These are phyloP conservation scores for Ancistrus triradiatus DNA, from an alignment of 2,113 vertebrate species.

Conservation along the genomic window DNA sequence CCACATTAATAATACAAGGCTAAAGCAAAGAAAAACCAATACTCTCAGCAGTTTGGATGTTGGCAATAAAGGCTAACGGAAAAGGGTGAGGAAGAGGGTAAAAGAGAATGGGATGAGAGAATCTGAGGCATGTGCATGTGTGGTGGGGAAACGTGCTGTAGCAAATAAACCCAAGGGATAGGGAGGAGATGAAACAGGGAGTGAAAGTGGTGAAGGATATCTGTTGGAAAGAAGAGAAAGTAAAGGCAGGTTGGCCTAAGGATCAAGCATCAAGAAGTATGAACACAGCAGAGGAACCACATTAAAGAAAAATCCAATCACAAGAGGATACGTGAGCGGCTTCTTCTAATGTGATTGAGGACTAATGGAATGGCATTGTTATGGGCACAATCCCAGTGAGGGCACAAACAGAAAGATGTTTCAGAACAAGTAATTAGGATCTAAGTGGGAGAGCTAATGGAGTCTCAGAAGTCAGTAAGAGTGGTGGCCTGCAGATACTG, in stretches of 20 bases:
- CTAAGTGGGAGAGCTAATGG: slow-evolving; percentile 31
- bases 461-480: slow-evolving; percentile 20
- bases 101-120: no score
- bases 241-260: neutral
- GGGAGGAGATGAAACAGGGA: neutral
- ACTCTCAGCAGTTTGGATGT: no score
- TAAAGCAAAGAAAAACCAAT: no score
- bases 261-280: neutral
- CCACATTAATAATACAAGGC: no score
- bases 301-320: neutral
- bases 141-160: no score
- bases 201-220: no score
- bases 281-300: neutral
- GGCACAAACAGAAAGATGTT: neutral
- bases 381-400: neutral
- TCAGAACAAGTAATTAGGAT: slow-evolving; percentile 25
- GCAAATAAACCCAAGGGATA: slow-evolving; percentile 6
- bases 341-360: neutral
- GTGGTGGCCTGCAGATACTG: slow-evolving; percentile 29
- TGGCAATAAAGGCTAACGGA: no score
- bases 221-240: neutral
- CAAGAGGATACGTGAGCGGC: no score
- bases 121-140: no score
- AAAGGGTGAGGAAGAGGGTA: neutral
- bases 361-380: slow-evolving; percentile 36